Conservation (phyloP, 2,797 vertebrate genomes). For the Epinephelus coioides region DNA sequence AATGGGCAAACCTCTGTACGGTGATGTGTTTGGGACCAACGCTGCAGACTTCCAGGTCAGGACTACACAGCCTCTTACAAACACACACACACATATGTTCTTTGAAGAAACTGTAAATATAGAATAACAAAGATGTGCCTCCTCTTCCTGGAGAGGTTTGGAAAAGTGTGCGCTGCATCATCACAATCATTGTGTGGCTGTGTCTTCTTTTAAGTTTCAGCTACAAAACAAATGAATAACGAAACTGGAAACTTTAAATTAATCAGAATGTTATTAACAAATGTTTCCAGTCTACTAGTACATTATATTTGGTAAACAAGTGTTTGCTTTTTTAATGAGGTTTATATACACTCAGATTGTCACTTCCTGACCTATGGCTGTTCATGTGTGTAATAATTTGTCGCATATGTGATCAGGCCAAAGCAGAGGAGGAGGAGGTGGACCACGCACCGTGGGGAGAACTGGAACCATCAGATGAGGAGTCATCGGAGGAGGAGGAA, state of each 20-base stretch:
- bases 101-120: not conserved
- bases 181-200: not conserved
- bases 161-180: not conserved
- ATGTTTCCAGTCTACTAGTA: not conserved
- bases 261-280: not conserved
- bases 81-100: not conserved
- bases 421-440: constrained; percentile 94
- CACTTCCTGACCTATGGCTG: too few relatives aligned
- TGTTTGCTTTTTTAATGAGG: not conserved
- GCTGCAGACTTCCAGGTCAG: constrained; percentile 92
- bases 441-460: constrained; percentile 94
- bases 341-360: too few relatives aligned
- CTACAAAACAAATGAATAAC: not conserved
- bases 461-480: constrained; percentile 94
- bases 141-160: not conserved
- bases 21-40: constrained; percentile 95
- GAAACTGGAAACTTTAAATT: too few relatives aligned
- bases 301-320: too few relatives aligned
- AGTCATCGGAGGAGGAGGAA: constrained; percentile 93
- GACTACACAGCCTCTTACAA: not conserved
- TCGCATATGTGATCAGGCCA: constrained; percentile 82
- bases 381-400: not conserved
- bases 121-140: not conserved
- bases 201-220: not conserved
- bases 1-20: constrained; percentile 94